These are phyloP conservation scores for Lamprotornis superbus DNA, from an alignment of 2,113 vertebrate species.

Conservation along the genomic window DNA sequence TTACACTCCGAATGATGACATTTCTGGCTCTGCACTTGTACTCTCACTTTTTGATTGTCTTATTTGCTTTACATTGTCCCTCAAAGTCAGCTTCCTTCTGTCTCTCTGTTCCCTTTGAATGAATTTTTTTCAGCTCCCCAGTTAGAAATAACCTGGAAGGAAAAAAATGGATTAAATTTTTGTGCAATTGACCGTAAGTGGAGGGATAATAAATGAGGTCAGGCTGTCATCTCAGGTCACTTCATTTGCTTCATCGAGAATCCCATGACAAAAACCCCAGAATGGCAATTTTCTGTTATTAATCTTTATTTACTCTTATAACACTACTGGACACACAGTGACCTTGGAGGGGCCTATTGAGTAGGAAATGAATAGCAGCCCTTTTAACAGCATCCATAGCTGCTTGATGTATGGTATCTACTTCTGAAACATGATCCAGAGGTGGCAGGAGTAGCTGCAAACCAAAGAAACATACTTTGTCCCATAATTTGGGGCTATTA, in stretches of 20 bases:
- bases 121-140: neutral
- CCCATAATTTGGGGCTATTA: slow-evolving; percentile 68
- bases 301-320: slow-evolving; percentile 29
- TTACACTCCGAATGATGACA: neutral
- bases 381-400: neutral
- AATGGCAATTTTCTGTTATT: neutral
- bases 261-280: neutral
- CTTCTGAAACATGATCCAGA: slow-evolving; percentile 62
- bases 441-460: slow-evolving; percentile 31
- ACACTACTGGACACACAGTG: neutral
- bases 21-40: neutral
- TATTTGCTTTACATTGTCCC: neutral
- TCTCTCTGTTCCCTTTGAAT: neutral
- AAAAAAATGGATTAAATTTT: neutral
- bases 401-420: neutral
- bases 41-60: neutral
- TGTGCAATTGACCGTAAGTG: neutral
- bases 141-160: neutral
- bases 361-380: neutral
- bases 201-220: neutral
- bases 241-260: neutral
- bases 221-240: neutral
- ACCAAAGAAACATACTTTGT: slow-evolving; percentile 73
- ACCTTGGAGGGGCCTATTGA: neutral
- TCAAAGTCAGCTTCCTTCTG: neutral